Base-by-base conservation (phyloP, 2,113 vertebrate species). In the Pungitius pungitius region DNA sequence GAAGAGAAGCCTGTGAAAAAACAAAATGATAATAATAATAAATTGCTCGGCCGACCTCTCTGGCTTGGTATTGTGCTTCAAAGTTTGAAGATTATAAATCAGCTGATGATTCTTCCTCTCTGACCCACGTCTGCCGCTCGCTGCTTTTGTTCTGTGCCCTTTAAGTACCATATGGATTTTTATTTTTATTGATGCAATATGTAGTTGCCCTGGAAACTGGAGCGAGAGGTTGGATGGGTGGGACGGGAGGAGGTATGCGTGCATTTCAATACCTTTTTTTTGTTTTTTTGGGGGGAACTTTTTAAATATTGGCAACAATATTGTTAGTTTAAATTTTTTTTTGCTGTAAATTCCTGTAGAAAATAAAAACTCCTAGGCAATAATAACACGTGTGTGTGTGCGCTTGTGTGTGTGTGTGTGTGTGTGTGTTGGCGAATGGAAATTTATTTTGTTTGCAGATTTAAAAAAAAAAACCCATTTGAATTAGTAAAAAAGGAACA, bases 231-330 rank as follows among this genome's bases (percentile, higher is more conserved):
- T 4, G 59, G 43, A 30, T 30, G 24, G 24, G 52, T 60, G 45
- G 49, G 33, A 62, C 24, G 39, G n/a, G 56, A 47, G 54, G 66
- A 68, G 11, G 58, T n/a, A 39, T 35, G 72, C 76, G 81, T 84
- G 69, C 80, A 35, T 87, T 88, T 85, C 81, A 84, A 78, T 85
- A 90, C 77, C 77, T 82, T 83, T 85, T 78, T 30, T n/a, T 64
- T 75, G 60, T 76, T 82, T 84, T 80, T 80, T 67, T n/a, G n/a
- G n/a, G n/a, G 63, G 71, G 62, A 80, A 40, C 40, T 85, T 77
- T 85, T 86, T 68, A 64, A 78, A 80, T 69, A 70, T 81, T 84
- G 63, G 78, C 81, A 58, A 61, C 80, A 82, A 75, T 88, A 82
- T 79, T 80, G 81, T 73, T 88, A 63, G 84, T 75, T 65, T 24